Conservation (phyloP, 2,113 vertebrate genomes). For the Zosterops japonicus region DNA sequence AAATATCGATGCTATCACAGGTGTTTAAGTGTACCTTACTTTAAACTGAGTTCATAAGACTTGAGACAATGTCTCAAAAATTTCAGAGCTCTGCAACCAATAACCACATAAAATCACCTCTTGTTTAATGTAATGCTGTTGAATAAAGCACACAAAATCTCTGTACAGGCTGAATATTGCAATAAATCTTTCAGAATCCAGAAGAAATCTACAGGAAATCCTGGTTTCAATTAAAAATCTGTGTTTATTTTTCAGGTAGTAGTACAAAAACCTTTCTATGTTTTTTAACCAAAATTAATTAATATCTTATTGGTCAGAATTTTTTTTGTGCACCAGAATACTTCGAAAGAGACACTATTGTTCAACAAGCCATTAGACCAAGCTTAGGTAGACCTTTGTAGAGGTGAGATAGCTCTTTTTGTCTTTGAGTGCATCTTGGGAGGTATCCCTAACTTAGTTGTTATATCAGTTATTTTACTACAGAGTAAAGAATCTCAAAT, state of each 20-base stretch:
- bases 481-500: background rate
- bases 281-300: background rate
- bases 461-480: background rate
- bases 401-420: background rate
- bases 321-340: background rate
- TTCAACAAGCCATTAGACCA: background rate
- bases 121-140: background rate
- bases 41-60: background rate
- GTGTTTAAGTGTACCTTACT: background rate
- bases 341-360: background rate
- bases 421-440: background rate
- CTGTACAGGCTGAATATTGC: background rate
- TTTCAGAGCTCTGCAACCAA: background rate
- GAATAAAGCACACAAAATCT: background rate
- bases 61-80: background rate
- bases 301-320: background rate
- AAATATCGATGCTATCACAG: background rate
- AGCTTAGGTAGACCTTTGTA: background rate
- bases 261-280: background rate
- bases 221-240: background rate
- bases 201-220: background rate
- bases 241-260: background rate
- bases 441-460: background rate
- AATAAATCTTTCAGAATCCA: background rate
- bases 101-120: background rate